Evolutionary conservation across 1,140 invertebrate species (phyloP).

Genomic region (Camponotus pennsylvanicus): DNA sequence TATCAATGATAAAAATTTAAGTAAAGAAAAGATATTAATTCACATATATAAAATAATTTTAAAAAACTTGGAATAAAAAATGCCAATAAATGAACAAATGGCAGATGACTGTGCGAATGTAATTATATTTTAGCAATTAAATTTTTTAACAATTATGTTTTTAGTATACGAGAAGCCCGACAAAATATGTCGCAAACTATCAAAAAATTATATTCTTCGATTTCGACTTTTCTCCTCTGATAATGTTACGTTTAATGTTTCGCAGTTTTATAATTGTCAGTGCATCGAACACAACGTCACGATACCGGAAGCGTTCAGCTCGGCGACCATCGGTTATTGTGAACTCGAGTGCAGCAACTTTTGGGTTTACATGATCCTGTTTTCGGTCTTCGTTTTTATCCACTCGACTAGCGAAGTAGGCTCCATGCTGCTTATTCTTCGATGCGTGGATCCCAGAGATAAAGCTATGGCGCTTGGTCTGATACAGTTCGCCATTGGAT

Average conservation of each 20-base stretch:
- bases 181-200: not conserved
- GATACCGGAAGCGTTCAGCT: conserved; percentile 72
- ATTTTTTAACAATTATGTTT: not conserved
- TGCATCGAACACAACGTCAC: conserved; percentile 88
- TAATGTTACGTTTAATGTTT: conserved; percentile 28
- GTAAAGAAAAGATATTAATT: no score
- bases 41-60: no score
- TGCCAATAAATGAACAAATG: no score
- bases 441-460: conserved; percentile 96
- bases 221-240: not conserved
- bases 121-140: not conserved
- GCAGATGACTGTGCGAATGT: no score
- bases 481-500: conserved; percentile 96
- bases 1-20: not conserved
- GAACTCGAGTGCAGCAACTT: conserved; percentile 92
- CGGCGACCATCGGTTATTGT: conserved; percentile 91
- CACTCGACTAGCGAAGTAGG: conserved; percentile 97
- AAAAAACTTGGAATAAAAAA: no score
- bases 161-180: no score
- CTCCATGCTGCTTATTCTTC: conserved; percentile 95
- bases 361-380: conserved; percentile 93
- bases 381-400: conserved; percentile 95
- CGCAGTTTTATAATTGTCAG: conserved; percentile 91
- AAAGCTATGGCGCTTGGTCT: conserved; percentile 97
- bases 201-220: not conserved